Percentiles rank a stretch among this genome's conserved stretches.
These are phyloP conservation scores for Columba guinea DNA, from an alignment of 2,797 vertebrate genomes.

Conservation along the genomic window DNA sequence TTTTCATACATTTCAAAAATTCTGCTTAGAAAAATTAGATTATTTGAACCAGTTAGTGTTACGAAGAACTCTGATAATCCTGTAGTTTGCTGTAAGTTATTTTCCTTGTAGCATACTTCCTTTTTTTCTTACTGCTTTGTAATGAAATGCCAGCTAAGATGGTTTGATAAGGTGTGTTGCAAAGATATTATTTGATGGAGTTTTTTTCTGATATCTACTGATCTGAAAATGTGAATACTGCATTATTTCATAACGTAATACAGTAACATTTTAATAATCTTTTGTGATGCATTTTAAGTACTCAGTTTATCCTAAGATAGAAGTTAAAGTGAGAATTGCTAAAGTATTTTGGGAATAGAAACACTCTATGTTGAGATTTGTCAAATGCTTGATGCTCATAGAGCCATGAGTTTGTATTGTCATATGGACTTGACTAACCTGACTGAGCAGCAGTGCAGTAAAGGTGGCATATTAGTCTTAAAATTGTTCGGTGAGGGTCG, in stretches of 20 bases:
- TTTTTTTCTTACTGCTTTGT: background rate
- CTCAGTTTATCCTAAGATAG: background rate
- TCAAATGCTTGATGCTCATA: background rate
- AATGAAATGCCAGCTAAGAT: background rate
- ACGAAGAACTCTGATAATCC: background rate
- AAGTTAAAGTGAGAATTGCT: background rate
- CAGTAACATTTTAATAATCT: background rate
- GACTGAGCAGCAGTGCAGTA: background rate
- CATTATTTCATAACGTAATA: background rate
- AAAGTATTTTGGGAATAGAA: background rate
- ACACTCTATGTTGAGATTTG: accelerated
- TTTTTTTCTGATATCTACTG: background rate
- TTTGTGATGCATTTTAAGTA: background rate
- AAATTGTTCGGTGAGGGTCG: background rate
- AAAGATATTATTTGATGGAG: background rate
- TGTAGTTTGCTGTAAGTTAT: background rate
- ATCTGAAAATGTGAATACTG: background rate
- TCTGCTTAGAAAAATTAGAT: background rate
- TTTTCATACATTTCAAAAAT: background rate
- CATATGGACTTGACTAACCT: background rate
- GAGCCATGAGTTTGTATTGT: background rate
- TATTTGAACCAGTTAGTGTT: background rate
- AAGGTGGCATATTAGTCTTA: background rate
- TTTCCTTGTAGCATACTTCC: background rate
- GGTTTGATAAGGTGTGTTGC: background rate